These are phyloP conservation scores for Phrynocephalus forsythii DNA, from an alignment of 2,797 vertebrate species.

Conservation along the genomic window DNA sequence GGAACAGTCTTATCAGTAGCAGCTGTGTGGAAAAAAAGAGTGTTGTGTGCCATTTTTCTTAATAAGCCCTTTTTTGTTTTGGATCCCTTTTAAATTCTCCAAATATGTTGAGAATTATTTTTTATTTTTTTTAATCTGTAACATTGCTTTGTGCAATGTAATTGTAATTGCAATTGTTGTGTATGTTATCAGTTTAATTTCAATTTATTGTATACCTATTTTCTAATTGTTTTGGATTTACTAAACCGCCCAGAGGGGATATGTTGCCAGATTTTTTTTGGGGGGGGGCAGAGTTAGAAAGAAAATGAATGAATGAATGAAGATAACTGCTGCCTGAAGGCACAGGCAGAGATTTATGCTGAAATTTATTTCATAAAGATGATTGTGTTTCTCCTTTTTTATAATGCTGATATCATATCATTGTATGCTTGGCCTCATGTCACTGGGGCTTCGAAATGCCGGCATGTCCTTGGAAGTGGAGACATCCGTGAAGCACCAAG, in stretches of 20 bases:
- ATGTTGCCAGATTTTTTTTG: no score
- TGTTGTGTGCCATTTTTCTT: not conserved
- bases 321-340: not conserved
- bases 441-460: not conserved
- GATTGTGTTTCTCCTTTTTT: not conserved
- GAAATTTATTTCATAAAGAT: constrained; percentile 2
- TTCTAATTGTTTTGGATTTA: no score
- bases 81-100: not conserved
- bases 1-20: not conserved
- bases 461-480: not conserved
- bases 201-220: no score
- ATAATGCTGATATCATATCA: not conserved
- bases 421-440: not conserved
- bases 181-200: no score
- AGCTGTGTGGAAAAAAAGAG: not conserved
- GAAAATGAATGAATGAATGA: no score
- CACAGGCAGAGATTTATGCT: not conserved
- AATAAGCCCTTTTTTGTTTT: not conserved
- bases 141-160: no score
- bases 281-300: no score
- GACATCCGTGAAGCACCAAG: not conserved
- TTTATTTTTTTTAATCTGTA: no score
- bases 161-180: no score
- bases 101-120: not conserved
- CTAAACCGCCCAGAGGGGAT: no score